phyloP scores from a whole-genome alignment of 1,140 invertebrate species.

The Micrasema minimum region DNA sequence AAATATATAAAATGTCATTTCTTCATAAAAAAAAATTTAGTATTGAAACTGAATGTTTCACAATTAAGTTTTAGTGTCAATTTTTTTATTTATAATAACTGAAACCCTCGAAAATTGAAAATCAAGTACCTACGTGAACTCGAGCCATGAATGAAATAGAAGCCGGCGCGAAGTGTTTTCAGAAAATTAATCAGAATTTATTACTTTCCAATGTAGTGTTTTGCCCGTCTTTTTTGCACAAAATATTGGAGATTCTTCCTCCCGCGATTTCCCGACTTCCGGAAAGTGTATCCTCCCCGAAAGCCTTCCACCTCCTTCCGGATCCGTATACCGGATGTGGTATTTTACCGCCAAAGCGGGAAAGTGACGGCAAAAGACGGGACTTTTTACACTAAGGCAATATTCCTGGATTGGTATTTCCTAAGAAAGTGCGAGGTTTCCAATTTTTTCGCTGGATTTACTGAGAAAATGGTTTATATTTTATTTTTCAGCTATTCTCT shows the following conservation, averaged over 20 bases:
- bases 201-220: too few relatives aligned
- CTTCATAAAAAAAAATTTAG: too few relatives aligned
- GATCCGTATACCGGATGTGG: slow-evolving; percentile 16
- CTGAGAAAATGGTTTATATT: slow-evolving; percentile 1
- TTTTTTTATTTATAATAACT: too few relatives aligned
- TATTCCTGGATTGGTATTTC: slow-evolving; percentile 8
- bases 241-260: slow-evolving; percentile 23
- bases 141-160: too few relatives aligned
- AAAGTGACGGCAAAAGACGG: slow-evolving; percentile 23
- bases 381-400: slow-evolving; percentile 24
- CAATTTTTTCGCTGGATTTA: slow-evolving; percentile 23
- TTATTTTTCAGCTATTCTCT: background rate
- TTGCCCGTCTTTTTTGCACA: too few relatives aligned
- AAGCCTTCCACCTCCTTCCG: background rate
- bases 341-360: slow-evolving; percentile 22
- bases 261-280: slow-evolving; percentile 18
- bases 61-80: too few relatives aligned
- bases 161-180: too few relatives aligned
- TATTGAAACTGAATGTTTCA: too few relatives aligned
- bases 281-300: slow-evolving; percentile 8
- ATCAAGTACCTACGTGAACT: too few relatives aligned
- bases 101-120: too few relatives aligned
- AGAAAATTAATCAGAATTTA: too few relatives aligned
- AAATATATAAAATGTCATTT: too few relatives aligned
- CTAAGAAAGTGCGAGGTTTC: slow-evolving; percentile 3